A percentile compares a stretch with the other conserved stretches of the same genome.
Evolutionary conservation across 2,797 vertebrate species (phyloP).

Genomic region (Decapterus maruadsi): DNA sequence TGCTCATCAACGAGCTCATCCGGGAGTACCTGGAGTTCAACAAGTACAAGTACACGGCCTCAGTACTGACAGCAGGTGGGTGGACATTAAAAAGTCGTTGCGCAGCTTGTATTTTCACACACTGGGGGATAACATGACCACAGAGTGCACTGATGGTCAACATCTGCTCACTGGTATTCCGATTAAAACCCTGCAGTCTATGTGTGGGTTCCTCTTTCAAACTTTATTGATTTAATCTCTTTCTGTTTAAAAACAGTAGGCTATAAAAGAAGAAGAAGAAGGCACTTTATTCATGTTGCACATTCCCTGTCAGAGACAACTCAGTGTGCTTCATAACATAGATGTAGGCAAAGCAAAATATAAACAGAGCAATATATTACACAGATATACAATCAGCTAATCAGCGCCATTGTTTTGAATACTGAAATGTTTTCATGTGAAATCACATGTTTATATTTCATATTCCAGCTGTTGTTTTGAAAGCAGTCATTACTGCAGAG

Average conservation of each 20-base stretch:
- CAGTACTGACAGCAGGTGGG: constrained; percentile 92
- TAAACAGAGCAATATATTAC: too few relatives aligned
- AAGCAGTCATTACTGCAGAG: not conserved
- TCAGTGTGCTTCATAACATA: too few relatives aligned
- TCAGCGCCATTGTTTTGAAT: not conserved
- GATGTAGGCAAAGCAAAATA: too few relatives aligned
- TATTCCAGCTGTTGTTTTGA: constrained; percentile 22
- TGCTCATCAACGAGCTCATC: constrained; percentile 96
- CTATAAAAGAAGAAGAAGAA: too few relatives aligned
- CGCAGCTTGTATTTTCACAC: not conserved
- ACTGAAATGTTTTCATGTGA: not conserved
- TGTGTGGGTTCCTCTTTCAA: not conserved
- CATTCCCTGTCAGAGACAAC: too few relatives aligned
- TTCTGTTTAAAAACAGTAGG: not conserved
- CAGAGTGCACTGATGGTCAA: not conserved
- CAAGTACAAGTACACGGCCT: constrained; percentile 90
- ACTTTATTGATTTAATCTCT: not conserved
- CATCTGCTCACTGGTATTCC: not conserved
- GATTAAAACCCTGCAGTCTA: not conserved
- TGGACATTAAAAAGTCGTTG: not conserved
- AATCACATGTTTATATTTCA: not conserved
- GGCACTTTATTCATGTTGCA: too few relatives aligned
- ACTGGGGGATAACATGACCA: not conserved
- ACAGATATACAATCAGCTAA: too few relatives aligned
- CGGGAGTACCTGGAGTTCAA: constrained; percentile 96